Conservation (phyloP, 1,140 invertebrate genomes). For the Drosophila seguyi region DNA sequence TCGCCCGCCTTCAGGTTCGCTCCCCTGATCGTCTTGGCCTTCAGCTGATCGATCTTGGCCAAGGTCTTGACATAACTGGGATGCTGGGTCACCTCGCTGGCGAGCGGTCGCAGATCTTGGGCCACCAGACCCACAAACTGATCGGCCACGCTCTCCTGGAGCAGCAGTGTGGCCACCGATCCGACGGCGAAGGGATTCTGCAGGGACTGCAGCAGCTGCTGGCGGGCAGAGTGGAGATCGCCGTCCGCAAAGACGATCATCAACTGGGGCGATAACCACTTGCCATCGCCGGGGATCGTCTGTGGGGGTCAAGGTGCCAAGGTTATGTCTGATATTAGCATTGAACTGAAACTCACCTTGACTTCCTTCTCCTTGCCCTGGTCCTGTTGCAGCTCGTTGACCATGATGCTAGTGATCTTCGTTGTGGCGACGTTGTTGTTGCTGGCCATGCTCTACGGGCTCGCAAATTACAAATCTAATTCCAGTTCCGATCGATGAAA, state of each 20-base stretch:
- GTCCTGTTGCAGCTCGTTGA: constrained; percentile 43
- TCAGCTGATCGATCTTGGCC: constrained; percentile 56
- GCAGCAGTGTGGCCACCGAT: constrained; percentile 57
- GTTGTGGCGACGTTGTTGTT: constrained; percentile 4
- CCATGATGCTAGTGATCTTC: constrained; percentile 62
- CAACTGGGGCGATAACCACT: constrained; percentile 9
- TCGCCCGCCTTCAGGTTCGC: constrained; percentile 34
- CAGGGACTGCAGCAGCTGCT: constrained; percentile 60
- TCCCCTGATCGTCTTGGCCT: constrained; percentile 54
- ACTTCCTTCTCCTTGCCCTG: background rate
- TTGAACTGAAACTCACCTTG: constrained; percentile 15
- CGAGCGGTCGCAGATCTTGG: constrained; percentile 32
- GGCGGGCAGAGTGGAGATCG: constrained; percentile 66
- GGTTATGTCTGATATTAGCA: constrained; percentile 26
- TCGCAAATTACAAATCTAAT: background rate
- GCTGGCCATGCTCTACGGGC: constrained; percentile 37
- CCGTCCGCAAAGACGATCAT: constrained; percentile 70
- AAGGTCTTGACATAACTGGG: constrained; percentile 30
- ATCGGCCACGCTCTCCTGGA: constrained; percentile 68
- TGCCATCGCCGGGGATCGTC: constrained; percentile 10
- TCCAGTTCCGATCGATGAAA: constrained; percentile 4
- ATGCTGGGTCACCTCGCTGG: constrained; percentile 34
- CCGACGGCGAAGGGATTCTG: constrained; percentile 54
- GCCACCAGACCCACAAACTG: constrained; percentile 51
- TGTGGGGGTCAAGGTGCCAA: constrained; percentile 12